Conservation (phyloP, 2,888 invertebrate species). For the Cybosia mesomella region DNA sequence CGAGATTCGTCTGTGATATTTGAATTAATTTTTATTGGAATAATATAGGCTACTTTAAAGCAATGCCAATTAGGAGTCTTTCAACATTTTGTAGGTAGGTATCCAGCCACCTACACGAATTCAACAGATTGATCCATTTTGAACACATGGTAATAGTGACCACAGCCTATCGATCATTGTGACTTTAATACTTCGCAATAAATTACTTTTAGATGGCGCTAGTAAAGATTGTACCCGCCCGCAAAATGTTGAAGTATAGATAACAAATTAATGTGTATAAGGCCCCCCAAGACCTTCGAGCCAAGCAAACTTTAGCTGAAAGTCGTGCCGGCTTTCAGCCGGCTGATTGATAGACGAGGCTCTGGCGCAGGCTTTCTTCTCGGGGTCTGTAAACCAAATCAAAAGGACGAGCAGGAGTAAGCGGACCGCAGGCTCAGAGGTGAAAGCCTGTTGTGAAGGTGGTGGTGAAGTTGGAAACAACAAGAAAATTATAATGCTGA, state of each 20-base stretch:
- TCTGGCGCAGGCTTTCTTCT: too few species aligned
- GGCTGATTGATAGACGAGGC: too few species aligned
- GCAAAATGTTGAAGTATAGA: background rate
- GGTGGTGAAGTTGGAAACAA: too few species aligned
- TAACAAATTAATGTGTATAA: constrained; percentile 1
- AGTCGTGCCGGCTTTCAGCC: too few species aligned
- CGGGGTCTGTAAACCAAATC: too few species aligned
- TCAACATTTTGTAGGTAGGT: background rate
- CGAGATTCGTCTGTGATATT: background rate
- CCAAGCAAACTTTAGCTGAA: too few species aligned
- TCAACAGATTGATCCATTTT: background rate
- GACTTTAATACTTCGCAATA: constrained; percentile 21
- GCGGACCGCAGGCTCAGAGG: too few species aligned
- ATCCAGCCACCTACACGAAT: background rate
- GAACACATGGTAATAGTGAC: background rate
- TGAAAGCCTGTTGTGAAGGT: too few species aligned
- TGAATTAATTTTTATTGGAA: background rate
- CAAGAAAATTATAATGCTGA: too few species aligned
- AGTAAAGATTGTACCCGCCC: background rate
- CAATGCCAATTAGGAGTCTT: background rate
- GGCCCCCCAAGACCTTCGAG: too few species aligned
- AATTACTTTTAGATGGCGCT: constrained; percentile 5
- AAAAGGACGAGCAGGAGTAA: too few species aligned
- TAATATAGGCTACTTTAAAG: background rate
- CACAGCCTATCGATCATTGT: background rate